Conservation (phyloP, 2,113 vertebrate species). For the Axis porcinus region DNA sequence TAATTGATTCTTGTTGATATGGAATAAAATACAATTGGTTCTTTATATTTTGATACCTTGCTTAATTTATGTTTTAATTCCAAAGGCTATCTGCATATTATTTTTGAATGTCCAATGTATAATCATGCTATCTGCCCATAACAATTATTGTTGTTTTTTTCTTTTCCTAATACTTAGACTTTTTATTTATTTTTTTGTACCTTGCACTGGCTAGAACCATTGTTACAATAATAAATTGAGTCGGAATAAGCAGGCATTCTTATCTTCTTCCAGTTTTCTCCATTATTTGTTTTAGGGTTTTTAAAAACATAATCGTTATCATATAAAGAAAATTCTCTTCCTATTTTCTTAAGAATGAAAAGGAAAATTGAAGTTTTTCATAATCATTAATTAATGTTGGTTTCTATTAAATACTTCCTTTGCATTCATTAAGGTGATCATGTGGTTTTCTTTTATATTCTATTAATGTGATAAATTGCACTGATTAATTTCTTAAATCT, state of each 20-base stretch:
- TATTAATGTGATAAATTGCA: neutral
- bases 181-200: neutral
- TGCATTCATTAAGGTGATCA: neutral
- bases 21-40: neutral
- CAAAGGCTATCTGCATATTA: neutral
- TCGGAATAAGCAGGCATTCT: neutral
- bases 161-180: neutral
- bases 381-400: neutral
- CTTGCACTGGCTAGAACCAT: neutral
- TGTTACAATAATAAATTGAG: neutral
- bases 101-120: neutral
- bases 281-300: neutral
- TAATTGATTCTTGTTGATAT: slow-evolving; percentile 33
- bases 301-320: neutral
- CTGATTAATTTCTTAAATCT: neutral
- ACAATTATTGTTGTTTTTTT: neutral
- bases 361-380: neutral
- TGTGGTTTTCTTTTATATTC: neutral
- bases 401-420: neutral
- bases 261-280: neutral
- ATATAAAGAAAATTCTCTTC: neutral
- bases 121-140: neutral
- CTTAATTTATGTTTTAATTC: slow-evolving; percentile 4
- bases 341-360: neutral
- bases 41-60: neutral